These are phyloP conservation scores for Oceanites oceanicus DNA, from an alignment of 2,113 vertebrate genomes.

Conservation along the genomic window DNA sequence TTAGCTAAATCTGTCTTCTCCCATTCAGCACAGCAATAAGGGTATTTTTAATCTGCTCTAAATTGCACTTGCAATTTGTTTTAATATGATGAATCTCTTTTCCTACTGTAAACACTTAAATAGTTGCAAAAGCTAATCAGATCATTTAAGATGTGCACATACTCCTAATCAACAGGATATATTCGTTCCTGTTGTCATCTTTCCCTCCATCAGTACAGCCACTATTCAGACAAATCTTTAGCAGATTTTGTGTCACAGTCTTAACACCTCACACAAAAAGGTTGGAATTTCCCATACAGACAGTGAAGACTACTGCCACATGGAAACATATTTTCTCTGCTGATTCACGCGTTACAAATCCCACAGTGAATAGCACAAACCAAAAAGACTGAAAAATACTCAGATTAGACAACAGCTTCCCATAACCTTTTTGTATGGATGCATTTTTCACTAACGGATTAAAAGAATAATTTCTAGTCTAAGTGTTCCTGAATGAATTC, in stretches of 20 bases:
- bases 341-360: slow-evolving; percentile 68
- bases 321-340: slow-evolving; percentile 19
- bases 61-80: background rate
- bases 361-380: slow-evolving; percentile 69
- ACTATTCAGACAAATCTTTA: slow-evolving; percentile 63
- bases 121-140: background rate
- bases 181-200: background rate
- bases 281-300: background rate
- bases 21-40: background rate
- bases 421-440: slow-evolving; percentile 29
- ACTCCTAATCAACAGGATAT: background rate
- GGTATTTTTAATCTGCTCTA: background rate
- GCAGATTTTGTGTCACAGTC: slow-evolving; percentile 49
- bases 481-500: slow-evolving; percentile 68
- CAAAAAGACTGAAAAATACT: slow-evolving; percentile 30
- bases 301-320: background rate
- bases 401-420: slow-evolving; percentile 12
- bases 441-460: background rate
- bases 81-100: background rate
- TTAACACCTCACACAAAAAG: slow-evolving; percentile 42
- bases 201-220: background rate
- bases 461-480: slow-evolving; percentile 35
- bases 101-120: background rate
- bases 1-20: background rate
- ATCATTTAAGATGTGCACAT: background rate